A percentile compares a stretch with the other conserved stretches of the same genome.
phyloP scores from a whole-genome alignment of 2,888 invertebrate species.

The Bibio marci region DNA sequence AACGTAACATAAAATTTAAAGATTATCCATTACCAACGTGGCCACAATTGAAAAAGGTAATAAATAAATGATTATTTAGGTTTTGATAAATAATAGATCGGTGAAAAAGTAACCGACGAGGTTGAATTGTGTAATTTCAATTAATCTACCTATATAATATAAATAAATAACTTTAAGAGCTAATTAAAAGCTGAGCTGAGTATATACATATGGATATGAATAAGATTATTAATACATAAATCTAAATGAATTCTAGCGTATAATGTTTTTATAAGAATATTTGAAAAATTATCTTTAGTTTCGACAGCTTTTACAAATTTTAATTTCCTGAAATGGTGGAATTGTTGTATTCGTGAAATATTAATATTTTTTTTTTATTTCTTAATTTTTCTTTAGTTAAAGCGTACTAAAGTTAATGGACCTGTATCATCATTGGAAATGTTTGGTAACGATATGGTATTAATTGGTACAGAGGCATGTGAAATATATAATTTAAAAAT shows the following conservation, averaged over 20 bases:
- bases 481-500: conserved; percentile 67
- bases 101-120: too few species aligned
- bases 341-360: not conserved
- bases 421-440: conserved; percentile 59
- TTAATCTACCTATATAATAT: not conserved
- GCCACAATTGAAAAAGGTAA: conserved; percentile 37
- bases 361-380: not conserved
- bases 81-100: too few species aligned
- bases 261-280: too few species aligned
- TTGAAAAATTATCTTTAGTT: too few species aligned
- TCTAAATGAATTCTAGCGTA: too few species aligned
- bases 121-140: too few species aligned
- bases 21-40: conserved; percentile 33
- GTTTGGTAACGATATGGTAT: conserved; percentile 38
- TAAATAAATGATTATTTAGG: conserved; percentile 9
- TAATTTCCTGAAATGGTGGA: too few species aligned
- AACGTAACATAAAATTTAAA: conserved; percentile 31
- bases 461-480: conserved; percentile 58
- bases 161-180: not conserved
- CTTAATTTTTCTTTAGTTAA: conserved; percentile 28
- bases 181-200: too few species aligned
- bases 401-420: conserved; percentile 39
- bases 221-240: too few species aligned
- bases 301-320: too few species aligned
- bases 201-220: too few species aligned